Evolutionary conservation across 2,113 vertebrate species (phyloP).

Genomic region (Pedetes capensis): DNA sequence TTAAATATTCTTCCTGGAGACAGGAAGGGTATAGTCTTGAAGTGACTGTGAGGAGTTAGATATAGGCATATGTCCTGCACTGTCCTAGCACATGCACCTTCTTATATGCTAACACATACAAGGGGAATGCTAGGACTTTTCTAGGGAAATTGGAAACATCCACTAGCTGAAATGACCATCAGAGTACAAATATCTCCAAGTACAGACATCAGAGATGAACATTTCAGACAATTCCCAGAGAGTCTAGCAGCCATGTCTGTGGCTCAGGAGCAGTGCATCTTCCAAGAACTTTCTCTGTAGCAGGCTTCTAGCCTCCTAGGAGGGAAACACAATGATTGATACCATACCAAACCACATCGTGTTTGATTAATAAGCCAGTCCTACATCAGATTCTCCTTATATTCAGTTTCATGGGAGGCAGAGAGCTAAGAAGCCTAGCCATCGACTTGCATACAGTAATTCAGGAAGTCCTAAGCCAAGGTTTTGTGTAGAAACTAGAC

Average conservation of each 20-base stretch:
- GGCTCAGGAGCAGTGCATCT: background rate
- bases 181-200: no score
- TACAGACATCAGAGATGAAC: background rate
- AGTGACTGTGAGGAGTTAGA: background rate
- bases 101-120: background rate
- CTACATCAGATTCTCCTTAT: background rate
- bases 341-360: background rate
- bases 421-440: background rate
- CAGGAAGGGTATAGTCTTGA: background rate
- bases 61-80: background rate
- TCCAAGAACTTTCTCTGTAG: background rate
- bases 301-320: background rate
- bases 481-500: background rate
- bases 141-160: background rate
- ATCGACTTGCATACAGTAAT: background rate
- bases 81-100: background rate
- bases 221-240: background rate
- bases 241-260: background rate
- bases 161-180: background rate
- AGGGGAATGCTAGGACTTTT: no score
- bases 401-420: background rate
- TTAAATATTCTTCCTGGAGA: background rate
- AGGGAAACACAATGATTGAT: background rate
- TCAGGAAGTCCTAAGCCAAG: background rate
- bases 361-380: background rate